A percentile compares a stretch with the other conserved stretches of the same genome.
These are phyloP conservation scores for Agrilus cyanescens DNA, from an alignment of 2,888 invertebrate species.

Conservation along the genomic window DNA sequence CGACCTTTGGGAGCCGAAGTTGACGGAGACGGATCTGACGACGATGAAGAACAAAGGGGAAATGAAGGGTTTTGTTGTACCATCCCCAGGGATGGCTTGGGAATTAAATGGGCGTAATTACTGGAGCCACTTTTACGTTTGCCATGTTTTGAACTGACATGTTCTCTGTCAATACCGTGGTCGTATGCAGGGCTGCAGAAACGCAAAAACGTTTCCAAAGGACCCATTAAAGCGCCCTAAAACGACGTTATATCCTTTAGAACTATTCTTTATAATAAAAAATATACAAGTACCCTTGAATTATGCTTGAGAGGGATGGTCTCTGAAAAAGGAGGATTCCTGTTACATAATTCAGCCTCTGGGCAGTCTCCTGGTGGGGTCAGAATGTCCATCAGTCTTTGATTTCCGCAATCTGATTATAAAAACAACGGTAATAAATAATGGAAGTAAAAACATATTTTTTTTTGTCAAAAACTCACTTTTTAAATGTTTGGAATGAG, in stretches of 20 bases:
- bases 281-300: constrained; percentile 14
- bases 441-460: too few relatives aligned
- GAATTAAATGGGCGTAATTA: background rate
- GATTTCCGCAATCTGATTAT: too few relatives aligned
- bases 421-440: too few relatives aligned
- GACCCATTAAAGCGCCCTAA: constrained; percentile 25
- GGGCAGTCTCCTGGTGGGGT: constrained; percentile 3
- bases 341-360: constrained; percentile 3
- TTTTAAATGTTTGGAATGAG: constrained; percentile 4
- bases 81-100: too few relatives aligned
- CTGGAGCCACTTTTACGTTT: constrained; percentile 14
- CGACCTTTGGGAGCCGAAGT: too few relatives aligned
- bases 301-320: constrained; percentile 17
- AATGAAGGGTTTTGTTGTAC: too few relatives aligned
- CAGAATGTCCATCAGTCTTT: background rate
- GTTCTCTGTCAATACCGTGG: too few relatives aligned
- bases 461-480: constrained; percentile 1
- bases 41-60: too few relatives aligned
- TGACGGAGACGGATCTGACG: too few relatives aligned
- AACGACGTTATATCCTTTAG: background rate
- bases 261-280: background rate
- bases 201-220: constrained; percentile 30
- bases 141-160: constrained; percentile 28
- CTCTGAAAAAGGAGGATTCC: constrained; percentile 11
- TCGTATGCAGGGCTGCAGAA: constrained; percentile 25